These are phyloP conservation scores for Palloptera scutellata DNA, from an alignment of 2,888 invertebrate species.

Conservation along the genomic window DNA sequence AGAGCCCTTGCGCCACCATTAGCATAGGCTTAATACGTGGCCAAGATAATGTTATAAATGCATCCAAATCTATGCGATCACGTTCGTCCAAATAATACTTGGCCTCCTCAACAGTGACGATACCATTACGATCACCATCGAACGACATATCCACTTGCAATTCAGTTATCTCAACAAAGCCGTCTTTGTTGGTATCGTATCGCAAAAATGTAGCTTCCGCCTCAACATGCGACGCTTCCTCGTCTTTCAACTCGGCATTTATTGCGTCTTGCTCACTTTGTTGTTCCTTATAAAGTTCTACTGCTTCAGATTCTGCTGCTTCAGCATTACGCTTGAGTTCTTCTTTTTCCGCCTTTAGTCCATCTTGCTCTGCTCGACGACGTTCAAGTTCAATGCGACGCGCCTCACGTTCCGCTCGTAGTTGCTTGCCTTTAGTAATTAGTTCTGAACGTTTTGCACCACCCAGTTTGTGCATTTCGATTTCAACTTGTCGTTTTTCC, in stretches of 20 bases:
- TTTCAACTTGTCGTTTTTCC: conserved; percentile 75
- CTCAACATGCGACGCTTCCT: conserved; percentile 67
- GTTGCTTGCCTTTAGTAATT: conserved; percentile 76
- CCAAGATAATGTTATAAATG: conserved; percentile 78
- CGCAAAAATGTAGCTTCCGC: conserved; percentile 77
- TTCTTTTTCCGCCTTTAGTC: conserved; percentile 80
- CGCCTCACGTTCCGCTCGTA: conserved; percentile 77
- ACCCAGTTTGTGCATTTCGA: conserved; percentile 81
- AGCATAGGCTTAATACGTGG: conserved; percentile 79
- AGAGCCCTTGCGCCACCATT: conserved; percentile 78
- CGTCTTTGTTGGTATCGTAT: conserved; percentile 84
- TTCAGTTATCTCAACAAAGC: conserved; percentile 74
- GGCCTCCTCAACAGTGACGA: conserved; percentile 87
- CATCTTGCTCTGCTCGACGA: conserved; percentile 80
- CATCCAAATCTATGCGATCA: conserved; percentile 73
- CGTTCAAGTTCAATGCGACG: conserved; percentile 76
- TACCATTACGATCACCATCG: conserved; percentile 89
- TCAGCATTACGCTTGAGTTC: conserved; percentile 76
- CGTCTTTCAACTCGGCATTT: conserved; percentile 68
- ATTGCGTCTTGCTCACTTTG: conserved; percentile 70
- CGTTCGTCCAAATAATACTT: conserved; percentile 76
- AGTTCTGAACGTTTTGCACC: conserved; percentile 77
- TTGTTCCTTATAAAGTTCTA: conserved; percentile 79
- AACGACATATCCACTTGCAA: conserved; percentile 78
- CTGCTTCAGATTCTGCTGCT: conserved; percentile 75